Base-by-base conservation (phyloP, 2,113 vertebrate genomes). In the Rhinichthys klamathensis region DNA sequence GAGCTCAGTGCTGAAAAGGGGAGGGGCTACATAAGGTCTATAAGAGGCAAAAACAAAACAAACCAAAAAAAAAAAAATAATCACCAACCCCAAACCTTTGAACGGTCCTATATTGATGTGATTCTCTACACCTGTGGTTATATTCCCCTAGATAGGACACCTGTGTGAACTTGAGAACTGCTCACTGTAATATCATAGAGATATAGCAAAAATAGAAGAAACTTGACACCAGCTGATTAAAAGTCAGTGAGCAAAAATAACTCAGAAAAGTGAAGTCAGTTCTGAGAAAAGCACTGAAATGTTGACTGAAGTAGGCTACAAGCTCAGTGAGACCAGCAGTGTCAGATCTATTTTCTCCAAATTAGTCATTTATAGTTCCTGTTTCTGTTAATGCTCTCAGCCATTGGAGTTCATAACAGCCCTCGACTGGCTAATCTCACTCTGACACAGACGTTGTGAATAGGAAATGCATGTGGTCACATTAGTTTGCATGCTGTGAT, bases 391-490 rank as follows among this genome's bases (percentile, higher is more conserved):
- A 27, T 78, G n/a, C 63, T 41, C n/a, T 56, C 61, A 76, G 41
- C 16, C 25, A 7, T 2, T 78, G 7, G 21, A 49, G 58, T 56
- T 74, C 32, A 74, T 27, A 77, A 60, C 21, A 56, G n/a, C 27
- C 44, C 30, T 23, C 7, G 32, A 41, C 46, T 65, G 30, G 51
- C 49, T 30, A 63, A 54, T 83, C 32, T 67, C 46, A 23, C 27
- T 78, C n/a, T 85, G 56, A 32, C 74, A 74, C 63, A 85, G n/a
- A 65, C 23, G 21, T 6, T n/a, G 61, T 27, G 44, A n/a, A n/a
- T 69, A 86, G 87, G 84, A 84, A 88, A 78, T 38, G 60, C 27
- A 18, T 83, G 74, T 16, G 80, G 80, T 79, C 15, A 63, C 60
- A 61, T 3, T 84, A 49, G 11, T 85, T 85, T 85, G 87, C 84